These are phyloP conservation scores for Actinernus sp. DNA, from an alignment of 92 coral and sea anemone species.

Conservation along the genomic window DNA sequence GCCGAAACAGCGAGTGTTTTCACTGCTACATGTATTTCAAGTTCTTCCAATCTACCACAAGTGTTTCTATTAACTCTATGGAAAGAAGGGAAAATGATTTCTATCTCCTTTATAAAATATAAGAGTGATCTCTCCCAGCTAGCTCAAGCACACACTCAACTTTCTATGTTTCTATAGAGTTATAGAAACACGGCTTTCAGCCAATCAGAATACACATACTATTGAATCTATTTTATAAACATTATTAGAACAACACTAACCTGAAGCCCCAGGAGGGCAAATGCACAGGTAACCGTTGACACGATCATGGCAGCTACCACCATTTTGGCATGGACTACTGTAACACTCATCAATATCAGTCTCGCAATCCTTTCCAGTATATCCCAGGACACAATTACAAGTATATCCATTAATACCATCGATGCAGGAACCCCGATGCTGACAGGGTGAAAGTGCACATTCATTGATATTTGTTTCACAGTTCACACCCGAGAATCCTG, in stretches of 20 bases:
- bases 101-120: too few species aligned
- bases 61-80: too few species aligned
- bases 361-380: constrained; percentile 72
- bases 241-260: constrained; percentile 37
- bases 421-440: constrained; percentile 69
- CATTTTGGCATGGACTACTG: constrained; percentile 74
- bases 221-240: too few species aligned
- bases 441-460: constrained; percentile 60
- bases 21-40: too few species aligned
- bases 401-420: constrained; percentile 72
- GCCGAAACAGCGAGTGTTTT: too few species aligned
- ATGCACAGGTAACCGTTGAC: constrained; percentile 67
- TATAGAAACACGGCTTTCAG: too few species aligned
- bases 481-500: constrained; percentile 62
- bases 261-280: constrained; percentile 74
- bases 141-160: too few species aligned
- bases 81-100: too few species aligned
- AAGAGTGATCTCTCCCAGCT: too few species aligned
- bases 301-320: constrained; percentile 69
- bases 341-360: constrained; percentile 62
- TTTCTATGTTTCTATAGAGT: too few species aligned
- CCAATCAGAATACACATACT: too few species aligned
- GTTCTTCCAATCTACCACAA: too few species aligned
- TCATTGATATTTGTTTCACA: constrained; percentile 69
- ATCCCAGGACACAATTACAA: constrained; percentile 72